Evolutionary conservation across 2,888 invertebrate species (phyloP), one percentile per base, ranked within the genome.

Genomic region (Hypolimnas misippus): DNA sequence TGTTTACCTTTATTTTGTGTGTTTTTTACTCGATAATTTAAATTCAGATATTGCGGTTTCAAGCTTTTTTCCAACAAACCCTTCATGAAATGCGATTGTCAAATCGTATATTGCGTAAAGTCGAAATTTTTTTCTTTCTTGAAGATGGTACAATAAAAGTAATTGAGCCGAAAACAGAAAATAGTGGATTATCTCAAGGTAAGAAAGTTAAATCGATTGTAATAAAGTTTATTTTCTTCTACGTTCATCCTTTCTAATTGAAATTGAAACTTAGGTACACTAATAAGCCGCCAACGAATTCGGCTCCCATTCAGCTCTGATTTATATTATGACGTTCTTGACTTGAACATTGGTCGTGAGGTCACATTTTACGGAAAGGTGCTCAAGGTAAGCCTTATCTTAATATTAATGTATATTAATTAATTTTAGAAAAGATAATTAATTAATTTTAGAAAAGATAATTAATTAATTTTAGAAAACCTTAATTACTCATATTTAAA

Each of bases 101-200:
- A 2, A 93, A 95, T 31, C 95, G 93, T 73, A 93, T 96, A 74
- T 89, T 98, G 59, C 94, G 97, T 19, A 94, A 95, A 74, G 97
- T 97, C 3, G 96, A 96, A 71, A 96, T 98, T 59, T 96, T 94
- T 70, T 98, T 96, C 79, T 98, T 95, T 76, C 92, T 98, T 46
- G 98, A 98, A 87, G 98, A 98, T 84, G 98, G 97, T 14, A 97
- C 98, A 0, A 95, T 98, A 71, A 97, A 97, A 89, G 96, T 98
- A 2, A 85, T 88, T 68, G 98, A 98, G 79, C 97, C 97, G 0
- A 93, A 94, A 76, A 94, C 96, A 7, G 94, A 94, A 57, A 98
- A 98, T 78, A 97, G 97, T 73, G 98, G 98, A 3, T 93, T 97
- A 71, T 94, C 95, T 35, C 98, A 98, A 94, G 98, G 98, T 95